Percentiles rank a stretch among this genome's conserved stretches.
Conservation (phyloP, 1,140 invertebrate species). For the Halictus rubicundus region DNA sequence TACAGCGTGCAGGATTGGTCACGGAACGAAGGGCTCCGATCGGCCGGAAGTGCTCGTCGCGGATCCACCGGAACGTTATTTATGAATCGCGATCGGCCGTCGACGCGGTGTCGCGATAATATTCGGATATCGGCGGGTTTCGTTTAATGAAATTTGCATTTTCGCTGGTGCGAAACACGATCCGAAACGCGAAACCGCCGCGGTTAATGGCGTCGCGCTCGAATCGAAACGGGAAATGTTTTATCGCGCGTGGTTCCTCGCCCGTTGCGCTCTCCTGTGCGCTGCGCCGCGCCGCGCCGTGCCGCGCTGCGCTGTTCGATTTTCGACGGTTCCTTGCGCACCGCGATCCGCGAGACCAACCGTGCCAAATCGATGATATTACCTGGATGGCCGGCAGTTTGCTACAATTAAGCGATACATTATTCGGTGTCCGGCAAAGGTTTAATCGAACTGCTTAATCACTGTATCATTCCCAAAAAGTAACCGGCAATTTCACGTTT, state of each 20-base stretch:
- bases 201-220: conserved; percentile 23
- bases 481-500: too few species aligned
- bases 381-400: not conserved
- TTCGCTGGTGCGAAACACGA: conserved; percentile 27
- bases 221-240: conserved; percentile 39
- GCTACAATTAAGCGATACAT: not conserved
- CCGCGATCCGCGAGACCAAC: too few species aligned
- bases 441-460: too few species aligned
- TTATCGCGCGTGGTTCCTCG: conserved; percentile 35
- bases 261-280: too few species aligned
- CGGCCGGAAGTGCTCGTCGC: not conserved
- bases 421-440: too few species aligned
- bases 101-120: conserved; percentile 37
- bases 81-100: conserved; percentile 33
- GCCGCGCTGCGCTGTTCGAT: conserved; percentile 4
- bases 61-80: conserved; percentile 36
- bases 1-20: not conserved
- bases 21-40: not conserved
- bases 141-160: conserved; percentile 64
- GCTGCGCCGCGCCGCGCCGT: too few species aligned
- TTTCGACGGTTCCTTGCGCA: conserved; percentile 17
- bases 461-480: too few species aligned
- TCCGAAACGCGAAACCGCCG: conserved; percentile 45
- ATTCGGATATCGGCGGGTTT: conserved; percentile 38
- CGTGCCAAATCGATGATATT: not conserved